Evolutionary conservation across 2,113 vertebrate species (phyloP).

Genomic region (Odocoileus virginianus): DNA sequence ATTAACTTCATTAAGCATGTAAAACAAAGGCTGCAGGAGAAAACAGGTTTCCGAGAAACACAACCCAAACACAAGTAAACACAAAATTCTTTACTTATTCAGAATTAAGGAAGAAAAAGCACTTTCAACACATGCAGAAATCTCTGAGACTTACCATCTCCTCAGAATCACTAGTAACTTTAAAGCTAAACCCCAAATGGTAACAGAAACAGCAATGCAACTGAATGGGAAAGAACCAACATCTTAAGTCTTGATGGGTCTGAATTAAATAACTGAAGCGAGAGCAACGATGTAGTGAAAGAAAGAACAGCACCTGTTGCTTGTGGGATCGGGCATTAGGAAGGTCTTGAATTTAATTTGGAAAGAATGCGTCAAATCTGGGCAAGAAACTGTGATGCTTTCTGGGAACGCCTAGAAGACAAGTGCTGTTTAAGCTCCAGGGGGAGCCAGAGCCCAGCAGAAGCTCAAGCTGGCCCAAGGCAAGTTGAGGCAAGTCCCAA

Average conservation of each 20-base stretch:
- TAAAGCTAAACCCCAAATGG: not conserved
- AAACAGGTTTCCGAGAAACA: not conserved
- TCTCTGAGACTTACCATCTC: not conserved
- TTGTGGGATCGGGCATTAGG: too few relatives aligned
- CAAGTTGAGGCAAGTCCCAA: not conserved
- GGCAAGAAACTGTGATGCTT: not conserved
- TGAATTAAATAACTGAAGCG: not conserved
- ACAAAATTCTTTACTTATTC: not conserved
- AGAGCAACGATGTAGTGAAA: rapidly evolving
- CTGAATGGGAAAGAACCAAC: not conserved
- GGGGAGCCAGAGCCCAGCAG: not conserved
- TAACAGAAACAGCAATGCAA: not conserved
- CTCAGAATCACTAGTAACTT: not conserved
- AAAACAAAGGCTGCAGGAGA: constrained; percentile 51
- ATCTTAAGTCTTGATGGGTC: not conserved
- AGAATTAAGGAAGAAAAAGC: not conserved
- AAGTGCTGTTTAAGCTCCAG: not conserved
- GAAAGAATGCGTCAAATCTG: not conserved
- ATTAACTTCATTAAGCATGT: constrained; percentile 62
- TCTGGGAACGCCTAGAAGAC: not conserved
- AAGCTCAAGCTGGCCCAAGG: not conserved
- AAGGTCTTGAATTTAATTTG: not conserved
- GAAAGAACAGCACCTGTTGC: not conserved
- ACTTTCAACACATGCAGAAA: not conserved
- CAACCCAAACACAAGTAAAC: not conserved